Evolutionary conservation across 92 coral and sea anemone species (phyloP).

Genomic region (Scolanthus callimorphus): DNA sequence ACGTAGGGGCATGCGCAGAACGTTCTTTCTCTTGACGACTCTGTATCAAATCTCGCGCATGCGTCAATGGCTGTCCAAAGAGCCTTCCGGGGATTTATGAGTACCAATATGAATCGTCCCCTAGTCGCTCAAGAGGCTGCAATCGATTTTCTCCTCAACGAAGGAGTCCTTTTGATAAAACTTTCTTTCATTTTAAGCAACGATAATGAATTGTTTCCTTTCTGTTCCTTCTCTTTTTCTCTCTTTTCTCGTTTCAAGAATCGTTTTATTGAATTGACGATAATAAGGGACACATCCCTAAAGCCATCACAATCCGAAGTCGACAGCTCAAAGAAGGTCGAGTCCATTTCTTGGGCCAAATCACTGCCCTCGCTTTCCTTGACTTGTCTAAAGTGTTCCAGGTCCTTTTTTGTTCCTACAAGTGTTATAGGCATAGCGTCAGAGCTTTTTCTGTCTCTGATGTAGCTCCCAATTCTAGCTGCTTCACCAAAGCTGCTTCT

Average conservation of each 20-base stretch:
- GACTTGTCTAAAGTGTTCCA: slow-evolving; percentile 85
- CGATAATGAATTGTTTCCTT: slow-evolving; percentile 48
- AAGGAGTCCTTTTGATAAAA: slow-evolving; percentile 61
- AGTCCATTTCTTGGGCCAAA: slow-evolving; percentile 76
- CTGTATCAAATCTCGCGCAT: too few relatives aligned
- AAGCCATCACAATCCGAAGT: slow-evolving; percentile 77
- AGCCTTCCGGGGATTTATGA: too few relatives aligned
- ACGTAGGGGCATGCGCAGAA: too few relatives aligned
- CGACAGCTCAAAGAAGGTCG: slow-evolving; percentile 88
- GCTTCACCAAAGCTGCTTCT: slow-evolving; percentile 81
- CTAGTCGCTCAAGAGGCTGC: slow-evolving; percentile 1
- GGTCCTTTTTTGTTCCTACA: slow-evolving; percentile 81
- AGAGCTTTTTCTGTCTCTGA: slow-evolving; percentile 66
- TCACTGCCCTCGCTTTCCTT: slow-evolving; percentile 75
- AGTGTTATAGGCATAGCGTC: slow-evolving; percentile 53
- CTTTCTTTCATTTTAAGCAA: slow-evolving; percentile 82
- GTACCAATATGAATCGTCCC: too few relatives aligned
- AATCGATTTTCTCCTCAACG: slow-evolving; percentile 74
- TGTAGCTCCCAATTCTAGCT: slow-evolving; percentile 56
- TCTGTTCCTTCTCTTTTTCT: slow-evolving; percentile 18
- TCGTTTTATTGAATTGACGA: slow-evolving; percentile 29
- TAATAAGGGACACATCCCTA: slow-evolving; percentile 69
- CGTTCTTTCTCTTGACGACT: too few relatives aligned
- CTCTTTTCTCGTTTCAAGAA: slow-evolving; percentile 48
- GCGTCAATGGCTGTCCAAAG: too few relatives aligned